These are phyloP conservation scores for Lepetodrilus schrolli DNA, from an alignment of 2,888 invertebrate species.

Conservation along the genomic window DNA sequence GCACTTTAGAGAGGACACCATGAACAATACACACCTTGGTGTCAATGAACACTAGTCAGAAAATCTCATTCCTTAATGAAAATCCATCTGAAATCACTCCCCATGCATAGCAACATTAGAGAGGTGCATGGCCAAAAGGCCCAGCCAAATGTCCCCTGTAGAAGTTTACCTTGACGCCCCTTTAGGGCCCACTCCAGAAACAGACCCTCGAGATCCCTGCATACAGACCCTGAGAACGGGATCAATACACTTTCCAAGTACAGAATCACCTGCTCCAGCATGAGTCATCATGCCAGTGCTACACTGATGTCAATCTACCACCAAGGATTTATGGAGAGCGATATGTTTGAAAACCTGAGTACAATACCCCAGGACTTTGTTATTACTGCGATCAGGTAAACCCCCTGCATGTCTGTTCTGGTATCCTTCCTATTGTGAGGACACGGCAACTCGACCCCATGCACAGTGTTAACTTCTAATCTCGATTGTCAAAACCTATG, in stretches of 20 bases:
- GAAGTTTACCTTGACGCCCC: slow-evolving; percentile 1
- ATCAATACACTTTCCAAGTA: background rate
- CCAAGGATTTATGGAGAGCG: background rate
- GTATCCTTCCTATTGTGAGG: background rate
- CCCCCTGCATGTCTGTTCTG: background rate
- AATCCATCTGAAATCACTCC: background rate
- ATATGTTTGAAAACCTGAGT: background rate
- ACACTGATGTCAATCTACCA: background rate
- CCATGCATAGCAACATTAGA: slow-evolving; percentile 10
- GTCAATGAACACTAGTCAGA: too few species aligned
- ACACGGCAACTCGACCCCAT: background rate
- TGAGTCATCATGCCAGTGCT: too few species aligned
- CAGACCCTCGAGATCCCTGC: background rate
- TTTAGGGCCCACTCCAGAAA: background rate
- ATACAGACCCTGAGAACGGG: background rate
- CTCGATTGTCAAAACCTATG: slow-evolving; percentile 13
- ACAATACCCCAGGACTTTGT: background rate
- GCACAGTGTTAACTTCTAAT: slow-evolving; percentile 16
- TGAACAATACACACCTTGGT: too few species aligned
- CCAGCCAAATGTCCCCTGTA: slow-evolving; percentile 19
- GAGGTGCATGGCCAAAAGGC: background rate
- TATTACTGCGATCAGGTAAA: too few species aligned
- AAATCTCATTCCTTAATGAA: slow-evolving; percentile 7
- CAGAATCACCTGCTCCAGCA: background rate
- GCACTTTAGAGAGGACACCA: background rate